Evolutionary conservation across 2,113 vertebrate genomes (phyloP).

Genomic region (Clarias magur): DNA sequence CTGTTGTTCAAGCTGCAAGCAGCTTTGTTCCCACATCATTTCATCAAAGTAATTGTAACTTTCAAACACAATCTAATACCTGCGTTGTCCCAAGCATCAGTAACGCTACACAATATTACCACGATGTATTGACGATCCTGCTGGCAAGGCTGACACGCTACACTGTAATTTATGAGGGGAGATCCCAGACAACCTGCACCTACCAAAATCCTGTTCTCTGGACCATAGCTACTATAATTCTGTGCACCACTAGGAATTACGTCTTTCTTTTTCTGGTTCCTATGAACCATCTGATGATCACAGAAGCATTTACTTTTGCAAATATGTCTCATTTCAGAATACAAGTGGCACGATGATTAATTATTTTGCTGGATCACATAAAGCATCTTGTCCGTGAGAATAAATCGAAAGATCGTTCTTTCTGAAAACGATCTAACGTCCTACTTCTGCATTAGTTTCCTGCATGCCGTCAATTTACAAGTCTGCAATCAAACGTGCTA

Average conservation of each 20-base stretch:
- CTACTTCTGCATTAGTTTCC: constrained; percentile 24
- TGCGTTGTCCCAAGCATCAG: too few species aligned
- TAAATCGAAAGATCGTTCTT: neutral
- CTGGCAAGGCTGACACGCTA: neutral
- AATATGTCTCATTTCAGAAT: neutral
- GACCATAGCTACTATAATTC: neutral
- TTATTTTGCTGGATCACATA: neutral
- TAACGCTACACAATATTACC: too few species aligned
- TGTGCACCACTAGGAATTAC: neutral
- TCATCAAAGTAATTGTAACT: too few species aligned
- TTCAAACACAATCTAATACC: too few species aligned
- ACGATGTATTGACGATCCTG: too few species aligned
- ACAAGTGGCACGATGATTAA: neutral
- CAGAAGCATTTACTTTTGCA: neutral
- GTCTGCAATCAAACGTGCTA: constrained; percentile 1
- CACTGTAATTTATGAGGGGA: neutral
- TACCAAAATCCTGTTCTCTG: neutral
- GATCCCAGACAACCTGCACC: neutral
- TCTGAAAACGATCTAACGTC: constrained; percentile 24
- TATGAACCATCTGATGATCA: neutral
- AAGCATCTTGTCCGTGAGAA: neutral
- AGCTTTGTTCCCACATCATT: too few species aligned
- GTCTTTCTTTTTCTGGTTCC: neutral
- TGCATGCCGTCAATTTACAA: neutral
- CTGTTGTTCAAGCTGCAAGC: too few species aligned